Base-by-base conservation (phyloP, 2,797 vertebrate genomes). In the Falco novaeseelandiae region DNA sequence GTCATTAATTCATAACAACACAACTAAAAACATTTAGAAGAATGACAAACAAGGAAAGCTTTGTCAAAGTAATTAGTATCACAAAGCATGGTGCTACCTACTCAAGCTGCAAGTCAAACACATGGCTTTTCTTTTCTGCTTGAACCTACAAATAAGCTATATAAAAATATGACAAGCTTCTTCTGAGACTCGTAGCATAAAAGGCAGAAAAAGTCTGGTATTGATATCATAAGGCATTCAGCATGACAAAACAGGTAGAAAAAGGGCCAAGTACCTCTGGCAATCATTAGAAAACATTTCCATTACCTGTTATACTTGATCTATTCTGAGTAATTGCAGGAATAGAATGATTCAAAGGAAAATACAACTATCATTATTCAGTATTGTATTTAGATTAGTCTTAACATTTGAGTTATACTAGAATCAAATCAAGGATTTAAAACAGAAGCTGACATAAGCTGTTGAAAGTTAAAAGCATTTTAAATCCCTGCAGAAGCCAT, bases 401-500 rank as follows among this genome's bases (percentile, higher is more conserved):
- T 80, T 91, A 91, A 83, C 46, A 62, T 54, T 79, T 89, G 44
- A 8, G 8, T 32, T 92, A 74, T 79, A 66, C 7, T 36, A 66
- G 19, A 93, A 90, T 94, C 83, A 95, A 92, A 91, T 80, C 16
- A 94, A 93, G 49, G 8, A 10, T 25, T 91, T 26, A 57, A 80
- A 86, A 67, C 27, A 92, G 36, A 83, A 92, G 17, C 18, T 85
- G 58, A 70, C 79, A 92, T 73, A 82, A 29, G 54, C 89, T 51
- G 49, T 91, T 95, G 85, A 90, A 97, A 83, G 71, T 93, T 92
- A 93, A 97, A 96, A 96, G 20, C 36, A 85, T 95, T n/a, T 95
- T 89, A 97, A 96, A 90, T 81, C 30, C 40, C 57, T 61, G 27
- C 18, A 77, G 54, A 87, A 44, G 21, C 14, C 44, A 58, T 51